Evolutionary conservation across 2,888 invertebrate species (phyloP).

Genomic region (Melieria omissa): DNA sequence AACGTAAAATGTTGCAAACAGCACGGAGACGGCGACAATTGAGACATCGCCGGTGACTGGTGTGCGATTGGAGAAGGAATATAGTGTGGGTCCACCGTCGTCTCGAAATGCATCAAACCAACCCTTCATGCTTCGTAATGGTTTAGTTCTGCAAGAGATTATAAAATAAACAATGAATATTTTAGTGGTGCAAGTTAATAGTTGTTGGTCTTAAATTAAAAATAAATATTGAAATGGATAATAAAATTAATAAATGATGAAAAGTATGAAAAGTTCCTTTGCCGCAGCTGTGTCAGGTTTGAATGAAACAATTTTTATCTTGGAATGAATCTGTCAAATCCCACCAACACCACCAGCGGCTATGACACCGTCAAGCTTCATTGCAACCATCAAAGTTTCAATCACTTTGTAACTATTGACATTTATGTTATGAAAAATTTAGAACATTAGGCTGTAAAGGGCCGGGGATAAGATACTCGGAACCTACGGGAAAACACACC

Average conservation of each 20-base stretch:
- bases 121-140: conserved; percentile 80
- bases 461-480: no score
- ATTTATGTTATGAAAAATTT: no score
- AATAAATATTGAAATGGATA: neutral
- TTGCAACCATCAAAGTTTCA: no score
- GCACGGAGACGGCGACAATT: conserved; percentile 84
- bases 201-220: neutral
- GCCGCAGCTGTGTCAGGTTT: neutral
- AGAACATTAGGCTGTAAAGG: no score
- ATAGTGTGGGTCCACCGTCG: conserved; percentile 96
- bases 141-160: no score
- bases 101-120: conserved; percentile 98
- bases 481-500: no score
- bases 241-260: neutral
- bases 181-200: no score
- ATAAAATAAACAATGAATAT: no score
- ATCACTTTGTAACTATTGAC: no score
- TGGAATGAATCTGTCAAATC: no score
- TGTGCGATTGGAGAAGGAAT: conserved; percentile 93
- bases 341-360: no score
- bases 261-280: neutral
- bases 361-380: no score
- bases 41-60: conserved; percentile 95
- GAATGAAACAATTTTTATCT: neutral
- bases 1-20: conserved; percentile 90